A percentile compares a stretch with the other conserved stretches of the same genome.
These are phyloP conservation scores for Galeruca laticollis DNA, from an alignment of 2,888 invertebrate species.

Conservation along the genomic window DNA sequence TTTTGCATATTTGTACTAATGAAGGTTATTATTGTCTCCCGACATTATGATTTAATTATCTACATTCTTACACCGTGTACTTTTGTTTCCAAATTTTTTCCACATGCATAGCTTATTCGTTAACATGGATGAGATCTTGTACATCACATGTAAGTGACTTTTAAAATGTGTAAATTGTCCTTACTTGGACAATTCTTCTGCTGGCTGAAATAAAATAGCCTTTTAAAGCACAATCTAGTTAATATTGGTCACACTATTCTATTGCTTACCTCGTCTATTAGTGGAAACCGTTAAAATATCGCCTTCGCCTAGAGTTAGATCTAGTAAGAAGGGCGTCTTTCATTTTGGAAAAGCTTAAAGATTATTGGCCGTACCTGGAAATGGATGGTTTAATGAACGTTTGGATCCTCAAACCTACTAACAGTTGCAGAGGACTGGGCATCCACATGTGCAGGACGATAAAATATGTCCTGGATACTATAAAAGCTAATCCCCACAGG, in stretches of 20 bases:
- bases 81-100: too few relatives aligned
- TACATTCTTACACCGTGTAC: too few relatives aligned
- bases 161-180: too few relatives aligned
- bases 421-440: constrained; percentile 85
- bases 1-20: too few relatives aligned
- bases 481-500: constrained; percentile 70
- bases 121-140: too few relatives aligned
- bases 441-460: constrained; percentile 84
- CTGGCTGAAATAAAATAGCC: too few relatives aligned
- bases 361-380: constrained; percentile 73
- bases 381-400: constrained; percentile 86
- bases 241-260: neutral
- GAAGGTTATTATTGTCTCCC: too few relatives aligned
- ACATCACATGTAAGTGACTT: too few relatives aligned
- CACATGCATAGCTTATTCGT: too few relatives aligned
- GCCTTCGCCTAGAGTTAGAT: constrained; percentile 37
- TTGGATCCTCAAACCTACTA: constrained; percentile 92
- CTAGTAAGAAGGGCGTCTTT: constrained; percentile 68
- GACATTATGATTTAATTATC: too few relatives aligned
- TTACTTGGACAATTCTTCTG: too few relatives aligned
- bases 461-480: constrained; percentile 76
- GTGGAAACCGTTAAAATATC: neutral
- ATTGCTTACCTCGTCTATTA: neutral
- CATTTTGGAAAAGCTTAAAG: constrained; percentile 72
- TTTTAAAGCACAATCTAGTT: neutral